phyloP scores from a whole-genome alignment of 2,797 vertebrate genomes.

The Graptemys geographica region DNA sequence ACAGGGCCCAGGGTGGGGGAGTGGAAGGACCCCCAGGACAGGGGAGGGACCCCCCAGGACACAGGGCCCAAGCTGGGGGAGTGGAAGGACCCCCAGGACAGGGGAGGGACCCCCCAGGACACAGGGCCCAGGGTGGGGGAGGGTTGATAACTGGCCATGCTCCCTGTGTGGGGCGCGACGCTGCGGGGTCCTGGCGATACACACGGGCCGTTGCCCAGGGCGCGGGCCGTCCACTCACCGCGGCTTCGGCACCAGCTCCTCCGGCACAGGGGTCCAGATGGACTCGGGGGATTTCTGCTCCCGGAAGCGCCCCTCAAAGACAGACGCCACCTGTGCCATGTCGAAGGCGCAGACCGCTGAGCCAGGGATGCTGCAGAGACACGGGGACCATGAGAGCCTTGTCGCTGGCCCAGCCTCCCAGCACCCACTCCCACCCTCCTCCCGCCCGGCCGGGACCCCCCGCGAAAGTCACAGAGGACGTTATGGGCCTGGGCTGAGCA shows the following conservation, averaged over 20 bases:
- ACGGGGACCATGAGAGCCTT: background rate
- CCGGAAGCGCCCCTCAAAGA: conserved; percentile 95
- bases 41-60: background rate
- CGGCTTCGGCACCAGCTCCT: conserved; percentile 93
- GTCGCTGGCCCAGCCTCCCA: background rate
- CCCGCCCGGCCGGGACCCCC: background rate
- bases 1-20: background rate
- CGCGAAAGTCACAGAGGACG: background rate
- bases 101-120: background rate
- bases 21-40: background rate
- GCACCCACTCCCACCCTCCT: background rate
- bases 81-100: background rate
- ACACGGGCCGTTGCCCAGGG: rapidly evolving
- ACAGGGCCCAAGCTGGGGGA: background rate
- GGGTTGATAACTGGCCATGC: background rate
- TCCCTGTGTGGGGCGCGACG: too few relatives aligned
- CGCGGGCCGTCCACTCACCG: conserved; percentile 80
- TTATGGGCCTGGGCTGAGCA: background rate
- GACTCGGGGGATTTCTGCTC: conserved; percentile 97
- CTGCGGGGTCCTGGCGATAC: background rate
- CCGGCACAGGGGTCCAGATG: conserved; percentile 95
- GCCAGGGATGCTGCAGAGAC: conserved; percentile 89
- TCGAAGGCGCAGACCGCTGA: conserved; percentile 96
- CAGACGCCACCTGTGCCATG: conserved; percentile 92
- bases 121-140: background rate